These are phyloP conservation scores for Phrixothrix hirtus DNA, from an alignment of 2,888 invertebrate genomes.

Conservation along the genomic window DNA sequence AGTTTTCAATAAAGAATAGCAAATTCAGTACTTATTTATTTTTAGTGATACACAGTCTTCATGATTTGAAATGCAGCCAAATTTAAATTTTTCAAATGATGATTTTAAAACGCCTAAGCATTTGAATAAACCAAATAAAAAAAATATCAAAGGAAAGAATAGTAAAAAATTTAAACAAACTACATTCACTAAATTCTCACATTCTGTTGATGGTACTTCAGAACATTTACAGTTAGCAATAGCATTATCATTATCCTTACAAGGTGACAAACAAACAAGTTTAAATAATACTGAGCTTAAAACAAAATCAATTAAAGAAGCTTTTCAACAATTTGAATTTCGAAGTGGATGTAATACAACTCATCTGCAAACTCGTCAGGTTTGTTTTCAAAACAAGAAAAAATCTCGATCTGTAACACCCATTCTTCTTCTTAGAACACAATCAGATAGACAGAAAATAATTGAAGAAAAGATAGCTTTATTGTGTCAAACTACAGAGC, in stretches of 20 bases:
- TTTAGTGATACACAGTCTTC: too few species aligned
- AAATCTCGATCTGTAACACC: constrained; percentile 50
- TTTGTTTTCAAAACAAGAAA: constrained; percentile 33
- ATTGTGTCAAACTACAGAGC: neutral
- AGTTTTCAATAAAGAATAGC: constrained; percentile 20
- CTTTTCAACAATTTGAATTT: constrained; percentile 67
- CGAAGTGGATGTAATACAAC: constrained; percentile 41
- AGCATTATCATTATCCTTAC: constrained; percentile 66
- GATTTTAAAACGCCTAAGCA: constrained; percentile 47
- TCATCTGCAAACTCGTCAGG: constrained; percentile 11
- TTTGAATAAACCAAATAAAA: constrained; percentile 23
- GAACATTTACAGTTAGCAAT: constrained; percentile 70
- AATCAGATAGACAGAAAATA: constrained; percentile 46
- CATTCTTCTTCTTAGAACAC: constrained; percentile 45
- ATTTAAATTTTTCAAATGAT: constrained; percentile 35
- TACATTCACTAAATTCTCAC: constrained; percentile 41
- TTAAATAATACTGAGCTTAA: constrained; percentile 39
- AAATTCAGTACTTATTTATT: too few species aligned
- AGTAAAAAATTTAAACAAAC: constrained; percentile 29
- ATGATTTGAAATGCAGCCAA: too few species aligned
- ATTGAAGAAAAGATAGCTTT: constrained; percentile 46
- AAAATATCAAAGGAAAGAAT: too few species aligned
- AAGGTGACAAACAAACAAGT: constrained; percentile 34
- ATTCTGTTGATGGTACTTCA: constrained; percentile 59
- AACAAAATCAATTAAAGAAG: constrained; percentile 55